phyloP scores from a whole-genome alignment of 2,113 vertebrate species.

The Hepsetus odoe region DNA sequence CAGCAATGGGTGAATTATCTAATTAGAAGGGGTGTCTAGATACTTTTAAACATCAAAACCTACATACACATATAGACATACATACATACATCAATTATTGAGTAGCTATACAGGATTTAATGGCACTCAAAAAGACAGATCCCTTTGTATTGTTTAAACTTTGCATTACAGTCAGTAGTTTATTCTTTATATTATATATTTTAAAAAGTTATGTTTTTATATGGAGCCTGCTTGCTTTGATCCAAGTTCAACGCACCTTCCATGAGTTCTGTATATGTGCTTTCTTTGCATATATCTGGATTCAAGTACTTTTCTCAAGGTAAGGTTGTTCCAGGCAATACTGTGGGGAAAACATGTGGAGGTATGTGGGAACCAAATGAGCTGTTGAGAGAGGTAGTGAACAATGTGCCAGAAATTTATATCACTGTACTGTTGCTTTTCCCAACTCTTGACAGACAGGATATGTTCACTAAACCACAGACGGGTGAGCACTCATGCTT shows the following conservation, averaged over 20 bases:
- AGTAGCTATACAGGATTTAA: no score
- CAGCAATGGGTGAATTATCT: no score
- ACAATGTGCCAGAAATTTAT: slow-evolving; percentile 14
- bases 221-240: background rate
- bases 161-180: no score
- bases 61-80: no score
- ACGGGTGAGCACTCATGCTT: background rate
- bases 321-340: background rate
- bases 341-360: slow-evolving; percentile 6
- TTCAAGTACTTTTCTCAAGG: slow-evolving; percentile 2
- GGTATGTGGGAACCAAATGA: slow-evolving; percentile 42
- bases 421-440: background rate
- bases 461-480: background rate
- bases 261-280: background rate
- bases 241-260: background rate
- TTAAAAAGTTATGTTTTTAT: background rate
- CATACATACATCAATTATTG: no score
- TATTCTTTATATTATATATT: background rate
- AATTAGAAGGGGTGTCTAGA: no score
- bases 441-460: slow-evolving; percentile 6
- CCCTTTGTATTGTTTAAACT: no score
- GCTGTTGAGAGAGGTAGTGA: slow-evolving; percentile 30
- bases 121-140: no score
- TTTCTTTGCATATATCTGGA: background rate
- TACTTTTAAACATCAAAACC: no score